A percentile compares a stretch with the other conserved stretches of the same genome.
phyloP scores from a whole-genome alignment of 1,140 invertebrate genomes.

The Neocloeon triangulifer region DNA sequence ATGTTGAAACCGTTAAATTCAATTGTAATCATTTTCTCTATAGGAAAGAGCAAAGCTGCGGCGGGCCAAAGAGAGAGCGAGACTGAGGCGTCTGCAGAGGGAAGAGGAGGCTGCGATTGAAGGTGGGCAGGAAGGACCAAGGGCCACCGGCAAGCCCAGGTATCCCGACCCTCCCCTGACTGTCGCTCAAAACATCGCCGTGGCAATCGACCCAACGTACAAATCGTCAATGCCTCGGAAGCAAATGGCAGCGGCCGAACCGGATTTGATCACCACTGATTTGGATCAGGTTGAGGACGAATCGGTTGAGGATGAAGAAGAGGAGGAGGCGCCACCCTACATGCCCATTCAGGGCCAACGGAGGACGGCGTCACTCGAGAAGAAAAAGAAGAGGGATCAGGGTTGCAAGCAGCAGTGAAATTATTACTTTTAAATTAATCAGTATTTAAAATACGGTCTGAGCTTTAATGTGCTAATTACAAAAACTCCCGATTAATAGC shows the following conservation, averaged over 20 bases:
- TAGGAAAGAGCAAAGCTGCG: constrained; percentile 42
- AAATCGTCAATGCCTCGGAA: constrained; percentile 12
- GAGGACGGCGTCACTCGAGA: constrained; percentile 24
- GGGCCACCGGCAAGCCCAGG: constrained; percentile 1
- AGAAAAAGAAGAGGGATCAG: constrained; percentile 23
- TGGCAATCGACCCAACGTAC: constrained; percentile 33
- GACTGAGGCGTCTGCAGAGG: constrained; percentile 36
- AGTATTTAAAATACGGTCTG: too few relatives aligned
- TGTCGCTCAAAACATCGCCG: constrained; percentile 27
- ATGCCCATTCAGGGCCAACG: constrained; percentile 60
- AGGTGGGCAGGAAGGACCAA: constrained; percentile 17
- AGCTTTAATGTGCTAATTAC: too few relatives aligned
- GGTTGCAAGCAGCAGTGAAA: constrained; percentile 24
- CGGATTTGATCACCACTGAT: too few relatives aligned
- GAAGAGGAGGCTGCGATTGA: constrained; percentile 22
- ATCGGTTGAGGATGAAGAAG: too few relatives aligned
- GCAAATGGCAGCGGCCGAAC: constrained; percentile 8
- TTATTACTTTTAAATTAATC: too few relatives aligned
- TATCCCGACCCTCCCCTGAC: constrained; percentile 8
- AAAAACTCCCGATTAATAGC: too few relatives aligned
- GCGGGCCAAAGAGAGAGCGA: constrained; percentile 36
- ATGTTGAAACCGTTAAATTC: too few relatives aligned
- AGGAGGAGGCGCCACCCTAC: constrained; percentile 34
- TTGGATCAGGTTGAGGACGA: too few relatives aligned
- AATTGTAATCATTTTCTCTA: constrained; percentile 1